phyloP scores from a whole-genome alignment of 2,113 vertebrate species.

The Atractosteus spatula region DNA sequence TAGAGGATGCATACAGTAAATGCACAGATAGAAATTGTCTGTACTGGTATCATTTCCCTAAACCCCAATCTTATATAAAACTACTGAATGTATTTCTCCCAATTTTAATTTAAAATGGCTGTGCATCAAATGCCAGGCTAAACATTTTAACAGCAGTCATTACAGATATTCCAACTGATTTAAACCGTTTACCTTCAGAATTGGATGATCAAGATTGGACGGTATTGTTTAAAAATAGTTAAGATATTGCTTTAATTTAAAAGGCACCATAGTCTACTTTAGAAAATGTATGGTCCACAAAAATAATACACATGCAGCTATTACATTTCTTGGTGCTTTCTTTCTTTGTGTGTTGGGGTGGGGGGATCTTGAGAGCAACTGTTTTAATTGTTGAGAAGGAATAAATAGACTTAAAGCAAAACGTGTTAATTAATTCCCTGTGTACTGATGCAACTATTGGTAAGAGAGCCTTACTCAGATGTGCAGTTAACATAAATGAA shows the following conservation, averaged over 20 bases:
- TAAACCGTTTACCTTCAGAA: background rate
- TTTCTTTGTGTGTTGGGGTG: no score
- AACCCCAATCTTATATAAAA: no score
- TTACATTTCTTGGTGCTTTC: no score
- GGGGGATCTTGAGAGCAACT: slow-evolving; percentile 6
- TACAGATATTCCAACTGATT: background rate
- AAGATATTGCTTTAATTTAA: background rate
- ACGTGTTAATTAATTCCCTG: slow-evolving; percentile 67
- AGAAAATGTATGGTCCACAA: background rate
- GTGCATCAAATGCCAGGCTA: background rate
- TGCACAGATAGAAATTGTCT: no score
- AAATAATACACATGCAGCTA: background rate
- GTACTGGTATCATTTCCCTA: no score
- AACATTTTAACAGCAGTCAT: background rate
- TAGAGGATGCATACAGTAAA: no score
- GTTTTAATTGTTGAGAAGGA: slow-evolving; percentile 35
- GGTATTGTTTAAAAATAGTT: background rate
- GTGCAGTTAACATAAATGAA: slow-evolving; percentile 19
- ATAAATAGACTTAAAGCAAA: slow-evolving; percentile 52
- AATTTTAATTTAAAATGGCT: no score
- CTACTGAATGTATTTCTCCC: no score
- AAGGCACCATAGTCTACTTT: background rate
- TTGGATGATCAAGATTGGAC: background rate
- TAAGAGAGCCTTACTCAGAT: slow-evolving; percentile 48
- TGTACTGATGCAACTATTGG: slow-evolving; percentile 74